Conservation (phyloP, 1,140 invertebrate genomes). For the Dermatophagoides farinae region DNA sequence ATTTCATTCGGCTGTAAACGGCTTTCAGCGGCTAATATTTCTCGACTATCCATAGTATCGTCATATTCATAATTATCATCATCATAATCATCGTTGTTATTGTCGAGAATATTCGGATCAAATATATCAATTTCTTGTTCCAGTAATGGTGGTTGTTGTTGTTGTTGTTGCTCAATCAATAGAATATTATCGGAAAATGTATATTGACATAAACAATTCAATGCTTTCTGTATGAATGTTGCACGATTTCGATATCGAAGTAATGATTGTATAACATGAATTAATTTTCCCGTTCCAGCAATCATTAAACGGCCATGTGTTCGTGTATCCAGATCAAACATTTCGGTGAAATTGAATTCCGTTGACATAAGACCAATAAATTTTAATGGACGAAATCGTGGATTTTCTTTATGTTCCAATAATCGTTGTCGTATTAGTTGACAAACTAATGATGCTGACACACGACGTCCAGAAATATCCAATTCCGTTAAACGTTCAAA, state of each 20-base stretch:
- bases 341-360: constrained; percentile 17
- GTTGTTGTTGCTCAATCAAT: background rate
- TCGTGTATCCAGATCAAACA: background rate
- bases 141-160: too few species aligned
- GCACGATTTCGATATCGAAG: background rate
- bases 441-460: constrained; percentile 28
- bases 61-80: too few species aligned
- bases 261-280: background rate
- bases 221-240: background rate
- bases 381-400: background rate
- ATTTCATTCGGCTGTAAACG: too few species aligned
- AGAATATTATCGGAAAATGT: background rate
- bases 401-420: background rate
- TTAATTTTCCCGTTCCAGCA: background rate
- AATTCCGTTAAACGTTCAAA: constrained; percentile 40
- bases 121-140: too few species aligned
- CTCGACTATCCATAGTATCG: too few species aligned
- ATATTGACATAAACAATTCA: background rate
- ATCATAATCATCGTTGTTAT: too few species aligned
- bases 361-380: background rate
- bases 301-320: background rate
- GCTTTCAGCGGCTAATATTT: too few species aligned
- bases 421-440: constrained; percentile 28
- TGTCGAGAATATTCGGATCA: too few species aligned
- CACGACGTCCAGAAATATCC: constrained; percentile 44